Evolutionary conservation across 2,888 invertebrate species (phyloP).

Genomic region (Diarsia rubi): DNA sequence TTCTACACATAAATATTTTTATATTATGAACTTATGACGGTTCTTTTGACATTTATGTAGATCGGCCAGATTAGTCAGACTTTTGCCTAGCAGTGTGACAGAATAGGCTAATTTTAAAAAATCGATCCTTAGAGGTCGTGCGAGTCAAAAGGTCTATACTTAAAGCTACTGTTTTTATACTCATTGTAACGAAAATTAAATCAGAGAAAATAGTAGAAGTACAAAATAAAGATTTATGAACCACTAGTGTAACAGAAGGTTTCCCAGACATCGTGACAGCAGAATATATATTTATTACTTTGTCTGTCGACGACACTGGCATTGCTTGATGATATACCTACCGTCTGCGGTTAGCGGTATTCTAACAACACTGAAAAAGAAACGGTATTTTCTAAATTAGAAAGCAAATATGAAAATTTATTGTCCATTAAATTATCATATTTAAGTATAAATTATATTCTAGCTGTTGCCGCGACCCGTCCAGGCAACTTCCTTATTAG

Average conservation of each 20-base stretch:
- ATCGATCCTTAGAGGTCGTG: no score
- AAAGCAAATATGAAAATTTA: conserved; percentile 30
- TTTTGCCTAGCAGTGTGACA: no score
- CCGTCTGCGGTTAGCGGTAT: conserved; percentile 40
- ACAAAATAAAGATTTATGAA: conserved; percentile 48
- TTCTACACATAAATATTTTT: no score
- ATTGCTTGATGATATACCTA: conserved; percentile 43
- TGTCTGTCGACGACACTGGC: conserved; percentile 48
- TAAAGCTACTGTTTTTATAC: no score
- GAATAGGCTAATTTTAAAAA: no score
- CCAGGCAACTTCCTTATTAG: no score
- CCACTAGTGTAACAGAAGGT: conserved; percentile 42
- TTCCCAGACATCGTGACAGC: conserved; percentile 49
- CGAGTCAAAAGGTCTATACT: no score
- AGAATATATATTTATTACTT: conserved; percentile 59
- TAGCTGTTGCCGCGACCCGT: background rate
- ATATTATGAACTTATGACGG: no score
- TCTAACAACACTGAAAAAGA: conserved; percentile 42
- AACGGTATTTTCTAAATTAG: conserved; percentile 53
- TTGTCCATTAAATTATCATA: background rate
- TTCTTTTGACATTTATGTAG: no score
- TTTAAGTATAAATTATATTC: background rate
- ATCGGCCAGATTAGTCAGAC: no score
- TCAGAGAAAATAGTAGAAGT: conserved; percentile 5
- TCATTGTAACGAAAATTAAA: no score